A percentile compares a stretch with the other conserved stretches of the same genome.
phyloP scores from a whole-genome alignment of 2,113 vertebrate species.

The Hiodon alosoides region DNA sequence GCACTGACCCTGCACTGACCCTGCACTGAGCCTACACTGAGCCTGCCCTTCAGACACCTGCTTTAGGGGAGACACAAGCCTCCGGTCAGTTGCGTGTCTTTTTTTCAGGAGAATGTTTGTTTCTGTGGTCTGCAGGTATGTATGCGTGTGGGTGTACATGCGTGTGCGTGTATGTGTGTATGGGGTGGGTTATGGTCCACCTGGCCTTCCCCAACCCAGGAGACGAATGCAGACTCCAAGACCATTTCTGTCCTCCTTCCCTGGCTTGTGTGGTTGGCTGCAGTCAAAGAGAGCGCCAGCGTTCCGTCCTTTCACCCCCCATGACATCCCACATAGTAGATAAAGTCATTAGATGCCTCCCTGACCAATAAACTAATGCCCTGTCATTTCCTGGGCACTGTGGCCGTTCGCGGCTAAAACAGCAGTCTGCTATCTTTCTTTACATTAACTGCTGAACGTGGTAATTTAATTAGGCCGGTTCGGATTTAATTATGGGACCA shows the following conservation, averaged over 20 bases:
- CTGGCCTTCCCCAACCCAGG: background rate
- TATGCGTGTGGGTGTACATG: background rate
- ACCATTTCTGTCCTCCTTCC: too few species aligned
- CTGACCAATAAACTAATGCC: background rate
- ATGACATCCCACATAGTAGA: too few species aligned
- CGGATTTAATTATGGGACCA: conserved; percentile 9
- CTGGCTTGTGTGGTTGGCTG: too few species aligned
- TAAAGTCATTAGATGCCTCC: too few species aligned
- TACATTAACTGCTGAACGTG: background rate
- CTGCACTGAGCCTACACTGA: too few species aligned
- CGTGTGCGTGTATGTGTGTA: too few species aligned
- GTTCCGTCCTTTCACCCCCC: background rate
- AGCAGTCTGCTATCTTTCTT: conserved; percentile 10
- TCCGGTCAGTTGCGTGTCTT: background rate
- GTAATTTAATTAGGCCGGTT: conserved; percentile 8
- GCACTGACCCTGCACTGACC: too few species aligned
- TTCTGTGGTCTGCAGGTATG: background rate
- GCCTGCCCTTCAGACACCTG: too few species aligned
- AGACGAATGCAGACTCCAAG: too few species aligned
- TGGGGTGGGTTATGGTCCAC: background rate
- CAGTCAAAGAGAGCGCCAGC: background rate
- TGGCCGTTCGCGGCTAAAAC: background rate
- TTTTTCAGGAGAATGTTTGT: background rate
- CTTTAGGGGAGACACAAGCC: background rate
- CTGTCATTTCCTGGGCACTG: conserved; percentile 8